Evolutionary conservation across 2,888 invertebrate genomes (phyloP).

Genomic region (Folsomia manolachei): DNA sequence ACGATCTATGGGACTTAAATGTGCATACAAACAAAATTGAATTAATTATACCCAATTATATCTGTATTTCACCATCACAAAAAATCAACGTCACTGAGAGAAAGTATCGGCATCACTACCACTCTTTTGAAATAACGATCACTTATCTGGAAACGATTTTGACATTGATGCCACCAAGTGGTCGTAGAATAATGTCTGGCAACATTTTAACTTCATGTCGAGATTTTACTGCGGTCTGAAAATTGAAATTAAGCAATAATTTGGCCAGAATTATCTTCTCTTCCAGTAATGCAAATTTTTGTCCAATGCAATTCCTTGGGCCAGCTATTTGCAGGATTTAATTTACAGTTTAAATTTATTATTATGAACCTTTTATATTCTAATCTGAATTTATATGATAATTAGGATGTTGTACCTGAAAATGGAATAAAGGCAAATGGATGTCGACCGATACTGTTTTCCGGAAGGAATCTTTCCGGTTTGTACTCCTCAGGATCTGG

Average conservation of each 20-base stretch:
- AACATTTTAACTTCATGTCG: slow-evolving; percentile 55
- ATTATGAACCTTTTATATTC: too few species aligned
- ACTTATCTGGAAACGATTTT: too few species aligned
- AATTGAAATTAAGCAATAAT: slow-evolving; percentile 60
- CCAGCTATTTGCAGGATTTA: background rate
- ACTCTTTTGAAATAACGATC: too few species aligned
- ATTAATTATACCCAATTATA: too few species aligned
- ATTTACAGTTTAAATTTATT: background rate
- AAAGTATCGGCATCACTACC: too few species aligned
- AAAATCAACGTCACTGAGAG: too few species aligned
- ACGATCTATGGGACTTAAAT: too few species aligned
- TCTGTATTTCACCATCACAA: too few species aligned
- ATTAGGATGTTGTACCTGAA: too few species aligned
- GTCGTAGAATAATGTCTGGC: slow-evolving; percentile 23
- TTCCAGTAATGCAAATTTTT: slow-evolving; percentile 62
- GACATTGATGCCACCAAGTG: slow-evolving; percentile 21
- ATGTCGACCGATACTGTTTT: slow-evolving; percentile 36
- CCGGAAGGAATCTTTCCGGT: slow-evolving; percentile 39
- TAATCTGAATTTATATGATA: background rate
- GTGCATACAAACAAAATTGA: too few species aligned
- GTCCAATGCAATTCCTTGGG: slow-evolving; percentile 54
- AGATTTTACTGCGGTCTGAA: slow-evolving; percentile 60
- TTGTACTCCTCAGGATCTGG: slow-evolving; percentile 32
- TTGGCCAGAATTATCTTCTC: slow-evolving; percentile 62
- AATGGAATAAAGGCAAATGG: slow-evolving; percentile 49